Evolutionary conservation across 1,140 invertebrate species (phyloP).

Genomic region (Apis cerana): DNA sequence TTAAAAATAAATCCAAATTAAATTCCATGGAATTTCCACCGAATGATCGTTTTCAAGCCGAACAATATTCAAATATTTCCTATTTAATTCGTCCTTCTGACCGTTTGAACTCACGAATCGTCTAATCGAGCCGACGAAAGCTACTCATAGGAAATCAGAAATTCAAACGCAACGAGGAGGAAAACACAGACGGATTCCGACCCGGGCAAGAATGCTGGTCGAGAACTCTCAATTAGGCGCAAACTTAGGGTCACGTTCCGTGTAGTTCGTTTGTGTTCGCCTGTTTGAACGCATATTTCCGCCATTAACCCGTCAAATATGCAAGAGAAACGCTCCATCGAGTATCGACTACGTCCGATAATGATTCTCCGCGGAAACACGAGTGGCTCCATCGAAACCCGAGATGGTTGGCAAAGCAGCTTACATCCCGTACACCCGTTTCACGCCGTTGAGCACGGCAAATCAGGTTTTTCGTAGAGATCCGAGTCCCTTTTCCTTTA

Average conservation of each 20-base stretch:
- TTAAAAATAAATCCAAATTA: not conserved
- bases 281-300: slow-evolving; percentile 16
- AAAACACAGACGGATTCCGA: not conserved
- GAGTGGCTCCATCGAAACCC: slow-evolving; percentile 14
- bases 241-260: not conserved
- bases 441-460: not conserved
- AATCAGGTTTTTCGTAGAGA: slow-evolving; percentile 10
- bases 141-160: not conserved
- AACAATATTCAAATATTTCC: not conserved
- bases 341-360: slow-evolving; percentile 15
- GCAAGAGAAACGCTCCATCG: slow-evolving; percentile 3
- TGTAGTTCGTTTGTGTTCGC: not conserved
- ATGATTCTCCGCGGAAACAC: slow-evolving; percentile 26
- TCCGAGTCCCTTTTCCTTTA: not conserved
- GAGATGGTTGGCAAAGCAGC: slow-evolving; percentile 30
- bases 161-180: not conserved
- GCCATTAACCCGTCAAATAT: slow-evolving; percentile 12
- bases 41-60: not conserved
- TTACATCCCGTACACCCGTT: slow-evolving; percentile 7
- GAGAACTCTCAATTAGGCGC: slow-evolving; percentile 28
- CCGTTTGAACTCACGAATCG: not conserved
- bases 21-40: not conserved
- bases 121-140: not conserved
- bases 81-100: not conserved
- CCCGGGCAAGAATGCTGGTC: not conserved